These are phyloP conservation scores for Cremastinae sp. DNA, from an alignment of 2,888 invertebrate genomes.

Conservation along the genomic window DNA sequence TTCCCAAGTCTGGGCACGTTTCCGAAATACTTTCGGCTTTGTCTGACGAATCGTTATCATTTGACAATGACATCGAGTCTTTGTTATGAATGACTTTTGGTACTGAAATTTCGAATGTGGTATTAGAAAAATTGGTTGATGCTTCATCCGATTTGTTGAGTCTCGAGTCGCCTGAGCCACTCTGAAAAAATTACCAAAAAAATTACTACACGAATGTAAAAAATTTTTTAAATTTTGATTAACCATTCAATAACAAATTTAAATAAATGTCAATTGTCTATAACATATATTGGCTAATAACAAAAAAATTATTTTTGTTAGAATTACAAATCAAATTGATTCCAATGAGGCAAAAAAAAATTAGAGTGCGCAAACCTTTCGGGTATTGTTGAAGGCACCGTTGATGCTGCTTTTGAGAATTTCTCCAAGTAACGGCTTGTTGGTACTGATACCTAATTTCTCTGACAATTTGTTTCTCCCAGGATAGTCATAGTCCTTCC, in stretches of 20 bases:
- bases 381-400: slow-evolving; percentile 74
- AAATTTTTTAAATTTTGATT: not conserved
- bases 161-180: slow-evolving; percentile 69
- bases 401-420: slow-evolving; percentile 76
- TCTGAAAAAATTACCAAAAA: slow-evolving; percentile 66
- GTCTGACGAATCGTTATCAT: slow-evolving; percentile 72
- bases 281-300: no score
- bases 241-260: no score
- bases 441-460: slow-evolving; percentile 76
- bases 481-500: slow-evolving; percentile 84
- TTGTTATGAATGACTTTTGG: slow-evolving; percentile 73
- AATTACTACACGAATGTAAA: not conserved
- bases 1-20: slow-evolving; percentile 71
- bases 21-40: slow-evolving; percentile 71
- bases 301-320: no score
- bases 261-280: no score
- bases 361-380: no score
- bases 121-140: slow-evolving; percentile 71
- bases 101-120: slow-evolving; percentile 76
- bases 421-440: slow-evolving; percentile 77
- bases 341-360: no score
- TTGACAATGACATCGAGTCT: slow-evolving; percentile 69
- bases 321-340: no score
- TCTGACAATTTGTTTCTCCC: slow-evolving; percentile 81
- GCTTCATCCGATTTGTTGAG: slow-evolving; percentile 70